Conservation (phyloP, 1,140 invertebrate genomes). For the Drosophila albomicans region DNA sequence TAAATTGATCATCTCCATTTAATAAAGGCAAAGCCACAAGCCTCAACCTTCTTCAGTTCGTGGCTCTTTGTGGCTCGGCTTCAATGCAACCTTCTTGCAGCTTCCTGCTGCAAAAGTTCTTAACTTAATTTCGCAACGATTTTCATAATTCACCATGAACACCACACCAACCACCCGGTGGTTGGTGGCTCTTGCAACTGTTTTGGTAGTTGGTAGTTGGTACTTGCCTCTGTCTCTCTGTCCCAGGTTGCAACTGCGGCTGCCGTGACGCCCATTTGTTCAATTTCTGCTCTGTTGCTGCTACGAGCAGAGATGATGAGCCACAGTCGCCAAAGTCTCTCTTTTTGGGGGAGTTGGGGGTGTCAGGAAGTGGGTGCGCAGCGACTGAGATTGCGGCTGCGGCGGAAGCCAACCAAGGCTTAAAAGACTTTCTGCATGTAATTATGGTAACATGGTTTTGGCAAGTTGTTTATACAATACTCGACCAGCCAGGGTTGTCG, state of each 20-base stretch:
- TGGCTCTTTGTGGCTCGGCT: constrained; percentile 23
- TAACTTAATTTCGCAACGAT: constrained; percentile 84
- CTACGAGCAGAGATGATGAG: constrained; percentile 29
- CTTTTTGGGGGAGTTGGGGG: constrained; percentile 12
- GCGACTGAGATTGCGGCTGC: constrained; percentile 10
- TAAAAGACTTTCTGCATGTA: constrained; percentile 77
- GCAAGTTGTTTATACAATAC: constrained; percentile 58
- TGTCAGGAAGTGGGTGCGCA: constrained; percentile 14
- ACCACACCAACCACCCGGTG: constrained; percentile 35
- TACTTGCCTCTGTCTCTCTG: constrained; percentile 40
- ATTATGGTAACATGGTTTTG: constrained; percentile 84
- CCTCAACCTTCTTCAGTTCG: constrained; percentile 29
- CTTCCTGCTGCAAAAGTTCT: constrained; percentile 55
- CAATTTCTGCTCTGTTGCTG: constrained; percentile 56
- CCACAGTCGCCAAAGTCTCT: constrained; percentile 8
- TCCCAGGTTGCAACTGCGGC: background rate
- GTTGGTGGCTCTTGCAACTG: constrained; percentile 64
- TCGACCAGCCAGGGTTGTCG: constrained; percentile 46
- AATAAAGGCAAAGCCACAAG: constrained; percentile 69
- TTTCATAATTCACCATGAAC: constrained; percentile 84
- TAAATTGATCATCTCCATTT: constrained; percentile 85
- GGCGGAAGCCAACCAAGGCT: constrained; percentile 57
- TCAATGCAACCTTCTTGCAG: constrained; percentile 22
- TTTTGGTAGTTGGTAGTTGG: constrained; percentile 76
- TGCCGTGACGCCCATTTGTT: constrained; percentile 70